Evolutionary conservation across 1,140 invertebrate genomes (phyloP).

Genomic region (Chelonus insularis): DNA sequence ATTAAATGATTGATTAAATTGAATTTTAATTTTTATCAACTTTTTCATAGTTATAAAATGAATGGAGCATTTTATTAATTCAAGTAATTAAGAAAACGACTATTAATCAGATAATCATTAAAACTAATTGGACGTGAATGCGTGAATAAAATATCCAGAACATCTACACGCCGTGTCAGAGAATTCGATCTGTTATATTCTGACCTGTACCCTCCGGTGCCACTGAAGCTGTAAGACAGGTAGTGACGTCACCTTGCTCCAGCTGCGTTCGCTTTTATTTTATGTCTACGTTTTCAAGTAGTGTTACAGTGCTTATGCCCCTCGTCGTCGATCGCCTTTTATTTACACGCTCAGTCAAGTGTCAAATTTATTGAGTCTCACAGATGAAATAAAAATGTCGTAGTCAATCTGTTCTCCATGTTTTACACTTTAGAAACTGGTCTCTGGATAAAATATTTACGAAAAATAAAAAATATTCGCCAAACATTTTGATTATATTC

Average conservation of each 20-base stretch:
- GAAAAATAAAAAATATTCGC: neutral
- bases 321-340: neutral
- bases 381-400: neutral
- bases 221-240: slow-evolving; percentile 47
- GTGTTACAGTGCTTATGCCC: neutral
- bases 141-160: slow-evolving; percentile 23
- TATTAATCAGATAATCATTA: slow-evolving; percentile 6
- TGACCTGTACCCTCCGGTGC: slow-evolving; percentile 49
- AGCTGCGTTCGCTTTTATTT: slow-evolving; percentile 42
- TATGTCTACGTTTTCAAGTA: slow-evolving; percentile 29
- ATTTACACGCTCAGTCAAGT: slow-evolving; percentile 1
- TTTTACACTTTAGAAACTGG: too few relatives aligned
- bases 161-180: slow-evolving; percentile 1
- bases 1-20: too few relatives aligned
- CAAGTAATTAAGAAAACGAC: neutral
- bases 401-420: neutral
- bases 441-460: too few relatives aligned
- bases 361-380: slow-evolving; percentile 11
- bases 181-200: slow-evolving; percentile 24
- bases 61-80: neutral
- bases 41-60: too few relatives aligned
- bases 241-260: slow-evolving; percentile 49
- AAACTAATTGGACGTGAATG: slow-evolving; percentile 15
- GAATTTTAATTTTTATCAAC: too few relatives aligned
- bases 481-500: too few relatives aligned